Base-by-base conservation (phyloP, 2,888 invertebrate genomes). In the Empis livida region DNA sequence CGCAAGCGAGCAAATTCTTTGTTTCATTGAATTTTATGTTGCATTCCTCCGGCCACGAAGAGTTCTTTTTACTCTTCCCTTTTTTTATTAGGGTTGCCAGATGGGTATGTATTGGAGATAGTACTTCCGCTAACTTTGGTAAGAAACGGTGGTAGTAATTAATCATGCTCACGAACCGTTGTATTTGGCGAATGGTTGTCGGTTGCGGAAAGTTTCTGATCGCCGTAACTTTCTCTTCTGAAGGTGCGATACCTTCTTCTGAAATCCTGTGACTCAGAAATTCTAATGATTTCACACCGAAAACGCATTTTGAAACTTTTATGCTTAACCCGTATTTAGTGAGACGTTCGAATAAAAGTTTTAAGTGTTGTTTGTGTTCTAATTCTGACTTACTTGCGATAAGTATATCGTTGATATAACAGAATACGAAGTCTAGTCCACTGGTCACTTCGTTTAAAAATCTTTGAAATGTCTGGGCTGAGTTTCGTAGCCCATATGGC, bases 401-500 rank as follows among this genome's bases (percentile, higher is more conserved):
- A n/a, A n/a, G n/a, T n/a, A n/a, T n/a, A n/a, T n/a, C n/a, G n/a
- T n/a, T n/a, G 3, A 59, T n/a, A 35, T 59, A 59, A 3, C 42
- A 27, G 31, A 52, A 54, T 10, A 42, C 44, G 45, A 60, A 53
- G 16, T 54, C 57, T 9, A 56, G 40, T 9, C 49, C 55, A 23
- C 49, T 16, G 8, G 55, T 27, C 1, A 59, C 50, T 20, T 20
- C 20, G 20, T 20, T 20, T 20, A 20, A 6, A 20, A 20, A 20
- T 20, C 20, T 20, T 3, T 61, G 59, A 46, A 64, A 65, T 0
- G 60, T 60, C 32, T 59, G 59, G 3, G 54, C 59, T 2, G 61
- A 59, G 43, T 62, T 63, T 1, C 56, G 46, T 2, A 65, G 52
- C 1, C 61, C 61, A 44, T 62, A 64, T 1, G 57, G 49, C 60